A percentile compares a stretch with the other conserved stretches of the same genome.
Evolutionary conservation across 2,113 vertebrate species (phyloP).

Genomic region (Pluvialis apricaria): DNA sequence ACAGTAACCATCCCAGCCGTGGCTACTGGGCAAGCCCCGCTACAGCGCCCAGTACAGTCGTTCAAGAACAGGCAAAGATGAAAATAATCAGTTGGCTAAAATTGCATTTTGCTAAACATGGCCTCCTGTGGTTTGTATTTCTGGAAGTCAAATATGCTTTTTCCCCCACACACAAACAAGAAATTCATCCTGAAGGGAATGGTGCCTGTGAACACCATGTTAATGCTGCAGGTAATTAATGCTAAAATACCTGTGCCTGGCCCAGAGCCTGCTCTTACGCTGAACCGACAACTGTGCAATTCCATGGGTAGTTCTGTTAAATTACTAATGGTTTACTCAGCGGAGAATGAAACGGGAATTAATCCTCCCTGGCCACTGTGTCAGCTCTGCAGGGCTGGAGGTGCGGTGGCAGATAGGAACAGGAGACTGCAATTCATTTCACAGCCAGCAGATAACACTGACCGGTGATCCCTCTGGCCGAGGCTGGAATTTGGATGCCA

Average conservation of each 20-base stretch:
- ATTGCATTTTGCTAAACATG: not conserved
- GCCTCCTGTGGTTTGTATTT: not conserved
- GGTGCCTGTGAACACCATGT: not conserved
- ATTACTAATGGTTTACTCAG: not conserved
- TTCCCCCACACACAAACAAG: not conserved
- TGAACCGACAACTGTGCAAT: not conserved
- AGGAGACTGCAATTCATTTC: not conserved
- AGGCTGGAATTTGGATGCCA: not conserved
- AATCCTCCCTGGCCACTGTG: not conserved
- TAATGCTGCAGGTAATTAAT: not conserved
- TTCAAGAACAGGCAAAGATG: not conserved
- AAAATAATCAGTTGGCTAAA: not conserved
- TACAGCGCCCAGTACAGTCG: not conserved
- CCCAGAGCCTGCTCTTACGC: not conserved
- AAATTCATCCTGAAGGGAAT: not conserved
- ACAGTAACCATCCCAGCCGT: rapidly evolving
- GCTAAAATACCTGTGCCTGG: not conserved
- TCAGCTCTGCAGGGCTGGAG: not conserved
- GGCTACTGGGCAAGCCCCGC: not conserved
- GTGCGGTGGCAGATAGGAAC: not conserved
- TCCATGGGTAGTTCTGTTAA: not conserved
- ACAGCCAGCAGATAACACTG: not conserved
- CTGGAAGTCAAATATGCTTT: not conserved
- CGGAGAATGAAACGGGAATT: not conserved
- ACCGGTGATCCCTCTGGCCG: rapidly evolving